phyloP scores from a whole-genome alignment of 2,113 vertebrate genomes.

The Dasypus novemcinctus region DNA sequence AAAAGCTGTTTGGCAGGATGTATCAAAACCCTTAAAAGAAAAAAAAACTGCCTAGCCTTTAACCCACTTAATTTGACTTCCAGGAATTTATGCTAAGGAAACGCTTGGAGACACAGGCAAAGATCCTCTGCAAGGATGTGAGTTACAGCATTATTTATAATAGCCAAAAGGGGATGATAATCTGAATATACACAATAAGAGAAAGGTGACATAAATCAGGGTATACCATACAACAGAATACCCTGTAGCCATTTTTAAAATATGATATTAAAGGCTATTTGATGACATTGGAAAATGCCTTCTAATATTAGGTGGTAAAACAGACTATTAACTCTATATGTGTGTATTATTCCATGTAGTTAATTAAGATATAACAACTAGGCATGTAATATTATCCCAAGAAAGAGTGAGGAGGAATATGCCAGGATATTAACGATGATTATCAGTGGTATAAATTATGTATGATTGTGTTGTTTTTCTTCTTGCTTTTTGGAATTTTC shows the following conservation, averaged over 20 bases:
- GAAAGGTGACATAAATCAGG: neutral
- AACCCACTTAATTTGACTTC: conserved; percentile 58
- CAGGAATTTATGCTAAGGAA: conserved; percentile 67
- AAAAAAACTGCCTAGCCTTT: conserved; percentile 20
- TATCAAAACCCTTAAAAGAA: neutral
- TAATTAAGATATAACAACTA: neutral
- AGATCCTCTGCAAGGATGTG: neutral
- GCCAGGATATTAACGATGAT: neutral
- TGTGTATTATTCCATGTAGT: neutral
- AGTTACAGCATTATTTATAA: neutral
- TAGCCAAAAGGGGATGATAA: neutral
- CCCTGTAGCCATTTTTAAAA: neutral
- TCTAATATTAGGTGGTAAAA: neutral
- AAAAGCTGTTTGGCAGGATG: conserved; percentile 10
- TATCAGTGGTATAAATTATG: neutral
- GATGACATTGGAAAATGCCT: conserved; percentile 12
- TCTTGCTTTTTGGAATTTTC: neutral
- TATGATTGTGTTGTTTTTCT: neutral
- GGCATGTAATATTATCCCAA: neutral
- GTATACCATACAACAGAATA: neutral
- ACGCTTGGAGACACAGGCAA: conserved; percentile 35
- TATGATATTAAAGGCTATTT: neutral
- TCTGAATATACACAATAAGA: neutral
- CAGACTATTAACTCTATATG: neutral
- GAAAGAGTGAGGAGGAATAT: neutral